phyloP scores from a whole-genome alignment of 2,113 vertebrate species.

The Anoplopoma fimbria region DNA sequence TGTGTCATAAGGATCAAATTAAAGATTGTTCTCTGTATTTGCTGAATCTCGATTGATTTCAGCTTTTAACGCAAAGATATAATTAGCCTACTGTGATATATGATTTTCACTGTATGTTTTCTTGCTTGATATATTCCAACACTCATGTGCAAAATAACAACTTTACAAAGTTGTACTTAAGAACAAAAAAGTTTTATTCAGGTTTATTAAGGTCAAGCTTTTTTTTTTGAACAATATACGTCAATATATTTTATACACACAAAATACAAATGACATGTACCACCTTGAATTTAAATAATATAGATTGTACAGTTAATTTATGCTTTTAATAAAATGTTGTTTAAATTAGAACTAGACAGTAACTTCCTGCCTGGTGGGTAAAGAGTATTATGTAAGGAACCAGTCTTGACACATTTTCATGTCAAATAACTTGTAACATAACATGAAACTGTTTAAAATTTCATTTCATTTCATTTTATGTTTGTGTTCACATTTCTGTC shows the following conservation, averaged over 20 bases:
- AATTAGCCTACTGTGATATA: background rate
- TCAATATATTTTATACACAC: conserved; percentile 21
- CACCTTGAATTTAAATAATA: background rate
- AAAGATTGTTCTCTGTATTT: background rate
- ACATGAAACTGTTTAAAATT: conserved; percentile 24
- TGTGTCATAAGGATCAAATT: background rate
- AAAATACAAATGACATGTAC: background rate
- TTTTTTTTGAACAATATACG: conserved; percentile 44
- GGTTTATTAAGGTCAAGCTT: conserved; percentile 50
- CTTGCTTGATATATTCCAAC: background rate
- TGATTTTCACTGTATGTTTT: conserved; percentile 12
- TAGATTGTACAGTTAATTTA: background rate
- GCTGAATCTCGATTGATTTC: conserved; percentile 10
- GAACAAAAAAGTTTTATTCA: conserved; percentile 13
- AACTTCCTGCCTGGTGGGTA: background rate
- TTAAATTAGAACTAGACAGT: background rate
- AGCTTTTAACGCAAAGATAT: background rate
- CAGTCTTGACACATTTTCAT: conserved; percentile 1
- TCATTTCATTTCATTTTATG: too few relatives aligned
- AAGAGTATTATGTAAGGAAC: background rate
- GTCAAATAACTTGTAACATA: conserved; percentile 5
- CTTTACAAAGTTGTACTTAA: background rate
- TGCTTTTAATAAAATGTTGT: background rate
- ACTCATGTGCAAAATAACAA: background rate
- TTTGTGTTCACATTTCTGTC: conserved; percentile 4